Conservation (phyloP, 2,888 invertebrate genomes). For the Lasioglossum pauxillum region DNA sequence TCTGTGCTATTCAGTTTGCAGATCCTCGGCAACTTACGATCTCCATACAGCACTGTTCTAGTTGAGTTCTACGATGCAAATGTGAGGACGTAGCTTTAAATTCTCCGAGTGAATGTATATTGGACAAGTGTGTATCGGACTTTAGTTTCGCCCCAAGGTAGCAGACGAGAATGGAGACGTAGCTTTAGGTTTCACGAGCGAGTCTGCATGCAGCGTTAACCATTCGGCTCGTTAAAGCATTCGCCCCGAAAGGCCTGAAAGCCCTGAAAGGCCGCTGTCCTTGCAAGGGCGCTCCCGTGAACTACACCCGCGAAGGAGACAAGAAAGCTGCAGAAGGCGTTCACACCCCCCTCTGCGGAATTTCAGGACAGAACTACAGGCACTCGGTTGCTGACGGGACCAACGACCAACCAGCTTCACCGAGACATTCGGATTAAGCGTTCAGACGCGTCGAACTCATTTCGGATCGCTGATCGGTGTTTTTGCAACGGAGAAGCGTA, state of each 20-base stretch:
- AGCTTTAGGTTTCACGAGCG: slow-evolving; percentile 4
- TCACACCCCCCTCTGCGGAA: slow-evolving; percentile 40
- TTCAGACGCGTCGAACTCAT: neutral
- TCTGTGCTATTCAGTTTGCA: no score
- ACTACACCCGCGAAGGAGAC: slow-evolving; percentile 46
- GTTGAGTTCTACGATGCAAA: neutral
- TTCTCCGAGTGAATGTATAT: neutral
- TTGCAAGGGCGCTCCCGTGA: slow-evolving; percentile 69
- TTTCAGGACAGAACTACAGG: slow-evolving; percentile 44
- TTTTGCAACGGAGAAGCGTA: slow-evolving; percentile 8
- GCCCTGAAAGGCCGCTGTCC: slow-evolving; percentile 67
- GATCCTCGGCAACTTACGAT: neutral
- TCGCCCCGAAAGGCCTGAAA: slow-evolving; percentile 56
- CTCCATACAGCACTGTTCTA: neutral
- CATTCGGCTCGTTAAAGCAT: slow-evolving; percentile 39
- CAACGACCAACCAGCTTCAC: neutral
- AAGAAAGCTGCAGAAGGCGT: slow-evolving; percentile 47
- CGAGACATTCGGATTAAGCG: slow-evolving; percentile 12
- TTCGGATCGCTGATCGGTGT: slow-evolving; percentile 5
- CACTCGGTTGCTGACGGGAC: slow-evolving; percentile 3
- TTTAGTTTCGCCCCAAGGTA: neutral
- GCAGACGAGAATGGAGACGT: neutral
- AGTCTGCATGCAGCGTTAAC: slow-evolving; percentile 4
- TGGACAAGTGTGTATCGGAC: neutral
- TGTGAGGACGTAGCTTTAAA: neutral